phyloP scores from a whole-genome alignment of 2,888 invertebrate genomes.

The Brachypterus glaber region DNA sequence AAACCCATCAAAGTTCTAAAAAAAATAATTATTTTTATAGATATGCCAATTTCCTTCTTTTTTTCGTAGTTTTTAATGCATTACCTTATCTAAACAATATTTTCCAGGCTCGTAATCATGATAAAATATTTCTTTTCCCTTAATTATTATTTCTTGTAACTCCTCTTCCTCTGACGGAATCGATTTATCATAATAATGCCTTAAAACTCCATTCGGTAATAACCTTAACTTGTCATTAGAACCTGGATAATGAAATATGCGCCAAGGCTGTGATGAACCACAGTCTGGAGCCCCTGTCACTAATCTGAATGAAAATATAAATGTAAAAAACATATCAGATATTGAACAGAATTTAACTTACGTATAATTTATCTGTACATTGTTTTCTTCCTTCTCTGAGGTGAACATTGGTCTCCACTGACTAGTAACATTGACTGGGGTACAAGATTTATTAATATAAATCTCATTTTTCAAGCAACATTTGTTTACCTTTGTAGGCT shows the following conservation, averaged over 20 bases:
- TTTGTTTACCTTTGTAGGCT: slow-evolving; percentile 56
- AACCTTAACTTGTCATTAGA: slow-evolving; percentile 55
- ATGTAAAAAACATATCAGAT: not conserved
- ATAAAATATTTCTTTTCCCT: slow-evolving; percentile 46
- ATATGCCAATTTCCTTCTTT: no score
- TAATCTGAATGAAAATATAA: slow-evolving; percentile 45
- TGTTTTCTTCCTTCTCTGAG: slow-evolving; percentile 50
- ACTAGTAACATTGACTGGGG: slow-evolving; percentile 51
- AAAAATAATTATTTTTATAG: slow-evolving; percentile 19
- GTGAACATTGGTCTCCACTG: slow-evolving; percentile 58
- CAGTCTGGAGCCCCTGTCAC: slow-evolving; percentile 60
- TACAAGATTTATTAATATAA: slow-evolving; percentile 57
- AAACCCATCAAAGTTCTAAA: slow-evolving; percentile 46
- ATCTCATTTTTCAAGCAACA: slow-evolving; percentile 68
- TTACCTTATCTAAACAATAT: slow-evolving; percentile 75
- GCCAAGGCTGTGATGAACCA: slow-evolving; percentile 58
- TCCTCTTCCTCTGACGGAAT: slow-evolving; percentile 38
- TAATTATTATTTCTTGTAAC: slow-evolving; percentile 36
- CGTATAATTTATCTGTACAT: slow-evolving; percentile 45
- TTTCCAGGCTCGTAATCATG: slow-evolving; percentile 65
- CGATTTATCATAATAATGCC: slow-evolving; percentile 60
- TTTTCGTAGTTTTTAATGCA: not conserved
- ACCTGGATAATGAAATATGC: slow-evolving; percentile 53
- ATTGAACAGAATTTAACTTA: slow-evolving; percentile 20
- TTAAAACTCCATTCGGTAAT: slow-evolving; percentile 58